phyloP scores from a whole-genome alignment of 2,888 invertebrate genomes.

The Exocentrus adspersus region DNA sequence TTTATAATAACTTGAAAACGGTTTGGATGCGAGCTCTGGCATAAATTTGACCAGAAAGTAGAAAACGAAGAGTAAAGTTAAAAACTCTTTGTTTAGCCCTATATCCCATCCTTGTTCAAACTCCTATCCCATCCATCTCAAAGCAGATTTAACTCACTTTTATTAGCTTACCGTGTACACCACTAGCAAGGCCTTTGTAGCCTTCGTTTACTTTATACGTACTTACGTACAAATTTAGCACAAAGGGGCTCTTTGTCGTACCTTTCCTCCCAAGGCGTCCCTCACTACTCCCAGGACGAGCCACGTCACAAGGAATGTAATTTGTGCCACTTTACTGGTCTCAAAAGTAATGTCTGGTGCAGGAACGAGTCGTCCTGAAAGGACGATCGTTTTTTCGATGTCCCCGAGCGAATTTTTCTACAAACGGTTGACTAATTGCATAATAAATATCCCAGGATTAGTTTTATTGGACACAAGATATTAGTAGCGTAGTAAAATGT shows the following conservation, averaged over 20 bases:
- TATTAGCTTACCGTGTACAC: background rate
- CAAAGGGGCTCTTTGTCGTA: background rate
- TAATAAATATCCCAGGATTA: background rate
- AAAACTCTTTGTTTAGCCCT: no score
- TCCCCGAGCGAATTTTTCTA: background rate
- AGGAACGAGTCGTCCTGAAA: slow-evolving; percentile 9
- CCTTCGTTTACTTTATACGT: background rate
- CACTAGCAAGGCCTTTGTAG: background rate
- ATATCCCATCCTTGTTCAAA: no score
- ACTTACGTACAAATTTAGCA: background rate
- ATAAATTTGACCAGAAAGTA: background rate
- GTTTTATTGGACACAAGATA: background rate
- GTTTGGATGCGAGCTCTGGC: background rate
- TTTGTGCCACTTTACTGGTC: slow-evolving; percentile 24
- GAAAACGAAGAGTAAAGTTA: background rate
- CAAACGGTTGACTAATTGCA: background rate
- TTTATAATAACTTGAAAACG: background rate
- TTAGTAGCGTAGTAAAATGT: no score
- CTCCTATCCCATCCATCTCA: no score
- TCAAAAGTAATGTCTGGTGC: slow-evolving; percentile 23
- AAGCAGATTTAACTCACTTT: background rate
- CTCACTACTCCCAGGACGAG: slow-evolving; percentile 15
- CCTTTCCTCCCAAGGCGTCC: slow-evolving; percentile 12
- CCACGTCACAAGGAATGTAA: slow-evolving; percentile 21
- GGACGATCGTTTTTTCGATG: background rate